Base-by-base conservation (phyloP, 2,113 vertebrate genomes). In the Cynocephalus volans region DNA sequence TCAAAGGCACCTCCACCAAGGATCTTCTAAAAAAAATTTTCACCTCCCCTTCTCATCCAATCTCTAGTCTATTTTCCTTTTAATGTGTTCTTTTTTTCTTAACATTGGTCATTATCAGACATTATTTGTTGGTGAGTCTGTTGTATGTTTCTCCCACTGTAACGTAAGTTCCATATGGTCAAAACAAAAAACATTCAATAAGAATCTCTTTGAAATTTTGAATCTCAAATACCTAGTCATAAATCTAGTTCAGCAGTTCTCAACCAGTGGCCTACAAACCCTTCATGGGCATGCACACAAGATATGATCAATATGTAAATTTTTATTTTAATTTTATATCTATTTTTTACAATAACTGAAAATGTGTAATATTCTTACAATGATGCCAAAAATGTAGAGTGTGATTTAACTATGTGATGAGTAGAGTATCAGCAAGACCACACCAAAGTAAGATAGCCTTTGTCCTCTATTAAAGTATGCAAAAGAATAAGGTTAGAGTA, bases 301-400 rank as follows among this genome's bases (percentile, higher is more conserved):
- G 54, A n/a, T 4, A 41, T n/a, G n/a, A 75, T 33, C 18, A 14
- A 12, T 6, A 13, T 24, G 6, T 11, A 56, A 58, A 36, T 77
- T 48, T 56, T 2, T 28, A 10, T 87, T 75, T 31, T 48, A 31
- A n/a, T n/a, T 64, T 60, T n/a, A 56, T 72, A 69, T 67, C 26
- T 81, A 62, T 36, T 85, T 95, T 90, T 48, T 70, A 15, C 31
- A 88, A 79, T 77, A 92, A 93, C 18, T 52, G 3, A 89, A 81
- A 75, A 77, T 19, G 6, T 15, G 8, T 26, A 88, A 11, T 26
- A 88, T 62, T 64, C 31, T 12, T 87, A 75, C 41, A 45, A 62
- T 19, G 19, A 93, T 48, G 69, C 15, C 23, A 90, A 84, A 83
- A 85, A 88, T 56, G 13, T 18, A 84, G n/a, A 84, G 21, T 65